These are phyloP conservation scores for Muschampia plurimacula DNA, from an alignment of 2,888 invertebrate genomes.

Conservation along the genomic window DNA sequence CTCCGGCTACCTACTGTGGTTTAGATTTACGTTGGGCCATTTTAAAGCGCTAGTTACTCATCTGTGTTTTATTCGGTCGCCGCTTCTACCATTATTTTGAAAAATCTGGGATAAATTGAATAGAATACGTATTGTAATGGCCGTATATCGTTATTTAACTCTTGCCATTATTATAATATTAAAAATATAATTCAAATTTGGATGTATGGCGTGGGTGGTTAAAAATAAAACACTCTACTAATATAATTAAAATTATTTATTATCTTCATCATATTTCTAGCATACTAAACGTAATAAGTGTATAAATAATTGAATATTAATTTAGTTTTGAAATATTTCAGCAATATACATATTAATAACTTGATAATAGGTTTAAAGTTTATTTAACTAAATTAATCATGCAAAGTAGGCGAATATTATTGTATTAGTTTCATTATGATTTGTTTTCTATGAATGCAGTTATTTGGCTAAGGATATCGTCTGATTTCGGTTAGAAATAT, in stretches of 20 bases:
- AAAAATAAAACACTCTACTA: conserved; percentile 73
- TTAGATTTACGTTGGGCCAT: too few species aligned
- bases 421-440: conserved; percentile 76
- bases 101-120: too few species aligned
- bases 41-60: too few species aligned
- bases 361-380: conserved; percentile 71
- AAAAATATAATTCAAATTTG: not conserved
- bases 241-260: conserved; percentile 87
- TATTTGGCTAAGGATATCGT: conserved; percentile 56
- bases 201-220: conserved; percentile 3
- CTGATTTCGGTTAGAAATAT: conserved; percentile 48
- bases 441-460: conserved; percentile 63
- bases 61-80: too few species aligned
- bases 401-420: conserved; percentile 83
- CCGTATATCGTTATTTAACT: too few species aligned
- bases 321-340: conserved; percentile 84
- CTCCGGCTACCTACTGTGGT: too few species aligned
- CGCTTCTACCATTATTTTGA: too few species aligned
- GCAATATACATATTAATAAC: conserved; percentile 81
- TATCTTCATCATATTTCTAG: conserved; percentile 87
- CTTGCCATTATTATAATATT: too few species aligned
- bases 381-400: conserved; percentile 68
- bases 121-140: too few species aligned
- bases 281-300: conserved; percentile 87
- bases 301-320: conserved; percentile 86